Evolutionary conservation across 2,888 invertebrate species (phyloP), one percentile per base, ranked within the genome.

Genomic region (Epinotia brunnichana): DNA sequence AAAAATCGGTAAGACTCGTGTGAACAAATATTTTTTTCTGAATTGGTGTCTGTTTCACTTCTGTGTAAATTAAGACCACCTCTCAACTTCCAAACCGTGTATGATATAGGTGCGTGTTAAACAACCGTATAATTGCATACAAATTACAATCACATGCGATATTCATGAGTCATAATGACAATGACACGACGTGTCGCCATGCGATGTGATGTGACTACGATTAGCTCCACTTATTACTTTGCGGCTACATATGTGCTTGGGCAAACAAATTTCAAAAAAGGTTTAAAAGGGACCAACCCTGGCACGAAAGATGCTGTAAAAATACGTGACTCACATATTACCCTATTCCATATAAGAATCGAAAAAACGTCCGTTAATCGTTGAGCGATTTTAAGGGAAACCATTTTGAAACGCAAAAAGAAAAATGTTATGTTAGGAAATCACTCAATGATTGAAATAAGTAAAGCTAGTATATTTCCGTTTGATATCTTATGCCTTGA

Each of bases 181-280:
- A 57, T 63, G 66, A 66, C 73, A 64, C 13, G 54, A 41, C 41
- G 54, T 35, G 29, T n/a, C 41, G 41, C 60, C 44, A 48, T 61
- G 70, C 66, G 60, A 74, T 70, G 61, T 66, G 66, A 67, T 62
- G 56, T 48, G 44, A 61, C 35, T 61, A 48, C n/a, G n/a, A 48
- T 48, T 48, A 48, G 7, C 35, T 9, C n/a, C n/a, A n/a, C 44
- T 5, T 15, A 3, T 7, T 48, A n/a, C n/a, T 7, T 7, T 48
- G 48, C 15, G n/a, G n/a, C 7, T 48, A 48, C 5, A n/a, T 41
- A 48, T 44, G n/a, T n/a, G 4, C 15, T 48, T n/a, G 44, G 44
- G 44, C n/a, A 15, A 13, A 48, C 44, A 0, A 48, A 5, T 48
- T n/a, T 48, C n/a, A 48, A 48, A n/a, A n/a, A 48, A n/a, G 48